These are phyloP conservation scores for Arenaria interpres DNA, from an alignment of 2,113 vertebrate genomes.

Conservation along the genomic window DNA sequence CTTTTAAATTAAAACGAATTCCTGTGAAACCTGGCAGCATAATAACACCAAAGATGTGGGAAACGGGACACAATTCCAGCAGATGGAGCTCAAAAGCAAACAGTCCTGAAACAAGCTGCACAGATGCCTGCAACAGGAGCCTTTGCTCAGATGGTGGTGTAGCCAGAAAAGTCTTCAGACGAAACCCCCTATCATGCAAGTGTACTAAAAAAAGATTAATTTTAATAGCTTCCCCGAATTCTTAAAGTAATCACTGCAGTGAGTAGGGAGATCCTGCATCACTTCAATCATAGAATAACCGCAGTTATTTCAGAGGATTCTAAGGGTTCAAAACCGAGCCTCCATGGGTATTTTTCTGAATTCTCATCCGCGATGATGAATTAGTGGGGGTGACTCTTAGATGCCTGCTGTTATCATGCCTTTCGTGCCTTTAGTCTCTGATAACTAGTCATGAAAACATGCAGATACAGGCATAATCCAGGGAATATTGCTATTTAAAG, in stretches of 20 bases:
- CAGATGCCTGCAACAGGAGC: background rate
- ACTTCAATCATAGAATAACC: background rate
- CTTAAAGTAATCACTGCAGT: background rate
- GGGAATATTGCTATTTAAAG: background rate
- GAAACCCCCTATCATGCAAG: background rate
- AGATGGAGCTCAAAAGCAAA: constrained; percentile 72
- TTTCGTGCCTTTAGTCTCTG: background rate
- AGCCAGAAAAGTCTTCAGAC: background rate
- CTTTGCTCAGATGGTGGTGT: background rate
- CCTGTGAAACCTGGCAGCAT: background rate
- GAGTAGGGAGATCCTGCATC: background rate
- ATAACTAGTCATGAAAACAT: background rate
- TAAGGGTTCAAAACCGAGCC: background rate
- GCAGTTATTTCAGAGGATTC: background rate
- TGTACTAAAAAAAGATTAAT: background rate
- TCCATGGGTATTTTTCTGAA: background rate
- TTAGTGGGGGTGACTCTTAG: background rate
- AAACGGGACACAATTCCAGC: background rate
- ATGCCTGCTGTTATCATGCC: background rate
- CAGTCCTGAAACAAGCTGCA: background rate
- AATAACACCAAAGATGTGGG: background rate
- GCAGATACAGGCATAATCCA: background rate
- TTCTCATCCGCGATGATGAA: background rate
- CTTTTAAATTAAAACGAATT: background rate
- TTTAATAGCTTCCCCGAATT: background rate